These are phyloP conservation scores for Trachelus stipa DNA, from an alignment of 2,888 invertebrate species.

Conservation along the genomic window DNA sequence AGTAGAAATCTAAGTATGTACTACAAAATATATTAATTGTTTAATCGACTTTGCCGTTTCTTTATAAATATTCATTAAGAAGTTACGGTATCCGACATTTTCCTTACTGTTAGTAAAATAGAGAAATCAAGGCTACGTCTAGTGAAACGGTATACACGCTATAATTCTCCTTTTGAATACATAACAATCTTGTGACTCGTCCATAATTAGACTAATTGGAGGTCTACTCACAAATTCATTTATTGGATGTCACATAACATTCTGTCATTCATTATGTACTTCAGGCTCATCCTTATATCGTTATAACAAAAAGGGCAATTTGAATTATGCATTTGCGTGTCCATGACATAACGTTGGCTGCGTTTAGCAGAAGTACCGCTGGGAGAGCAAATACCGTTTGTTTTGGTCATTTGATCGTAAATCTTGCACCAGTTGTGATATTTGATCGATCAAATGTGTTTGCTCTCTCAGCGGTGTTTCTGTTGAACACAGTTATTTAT, in stretches of 20 bases:
- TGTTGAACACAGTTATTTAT: neutral
- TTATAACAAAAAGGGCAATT: neutral
- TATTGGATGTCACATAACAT: neutral
- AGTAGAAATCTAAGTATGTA: constrained; percentile 37
- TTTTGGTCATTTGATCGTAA: too few relatives aligned
- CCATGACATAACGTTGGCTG: neutral
- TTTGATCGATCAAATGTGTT: too few relatives aligned
- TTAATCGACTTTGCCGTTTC: constrained; percentile 26
- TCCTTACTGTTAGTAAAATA: neutral
- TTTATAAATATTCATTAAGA: constrained; percentile 32
- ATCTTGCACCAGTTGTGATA: too few relatives aligned
- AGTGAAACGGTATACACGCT: neutral
- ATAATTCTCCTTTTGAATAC: neutral
- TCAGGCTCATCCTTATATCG: neutral
- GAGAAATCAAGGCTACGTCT: neutral
- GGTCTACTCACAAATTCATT: neutral
- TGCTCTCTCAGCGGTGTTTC: too few relatives aligned
- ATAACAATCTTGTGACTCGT: neutral
- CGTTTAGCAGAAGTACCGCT: too few relatives aligned
- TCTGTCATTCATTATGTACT: neutral
- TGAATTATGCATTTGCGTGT: neutral
- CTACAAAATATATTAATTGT: constrained; percentile 37
- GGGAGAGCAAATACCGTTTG: too few relatives aligned
- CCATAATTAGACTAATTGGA: neutral
- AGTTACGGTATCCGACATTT: constrained; percentile 26